Base-by-base conservation (phyloP, 2,888 invertebrate species). In the Mesochorus sp. region DNA sequence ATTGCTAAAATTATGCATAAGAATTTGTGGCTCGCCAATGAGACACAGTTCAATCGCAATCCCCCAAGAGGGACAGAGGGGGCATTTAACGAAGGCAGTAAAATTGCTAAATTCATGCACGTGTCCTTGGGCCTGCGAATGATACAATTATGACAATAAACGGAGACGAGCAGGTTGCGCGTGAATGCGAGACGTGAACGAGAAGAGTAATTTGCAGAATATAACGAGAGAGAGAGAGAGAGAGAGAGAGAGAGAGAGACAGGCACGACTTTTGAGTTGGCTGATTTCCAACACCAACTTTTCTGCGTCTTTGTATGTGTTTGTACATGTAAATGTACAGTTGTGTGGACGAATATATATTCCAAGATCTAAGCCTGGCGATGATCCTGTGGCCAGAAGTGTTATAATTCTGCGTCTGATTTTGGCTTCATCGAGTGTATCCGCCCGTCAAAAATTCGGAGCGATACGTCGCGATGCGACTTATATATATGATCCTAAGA, bases 131-230 rank as follows among this genome's bases (percentile, higher is more conserved):
- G 53, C n/a, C n/a, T n/a, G n/a, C n/a, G n/a, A n/a, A n/a, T n/a
- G 70, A 74, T 49, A 67, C 71, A 75, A 79, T 79, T 79, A 39
- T 75, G 51, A 71, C 61, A 74, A 79, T 79, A 67, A n/a, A 72
- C 53, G 67, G 62, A 64, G 75, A 72, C 67, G 31, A 49, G 31
- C 72, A 37, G 61, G 62, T 39, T 53, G 61, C 61, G 47, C 53
- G 64, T 62, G 66, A 73, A 34, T 44, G 49, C n/a, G 31, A 51
- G 39, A 34, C 37, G 31, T 28, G 26, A 24, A 39, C 31, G 61
- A 49, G 61, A 66, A 71, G 74, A 71, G 61, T 74, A 70, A 81
- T 81, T 75, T 79, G 66, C 74, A 64, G 67, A 77, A 79, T 72
- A 80, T 42, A 44, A 21, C 61, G 64, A 77, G 64, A 75, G 53